Conservation (phyloP, 2,888 invertebrate genomes). For the Cheilosia impressa region DNA sequence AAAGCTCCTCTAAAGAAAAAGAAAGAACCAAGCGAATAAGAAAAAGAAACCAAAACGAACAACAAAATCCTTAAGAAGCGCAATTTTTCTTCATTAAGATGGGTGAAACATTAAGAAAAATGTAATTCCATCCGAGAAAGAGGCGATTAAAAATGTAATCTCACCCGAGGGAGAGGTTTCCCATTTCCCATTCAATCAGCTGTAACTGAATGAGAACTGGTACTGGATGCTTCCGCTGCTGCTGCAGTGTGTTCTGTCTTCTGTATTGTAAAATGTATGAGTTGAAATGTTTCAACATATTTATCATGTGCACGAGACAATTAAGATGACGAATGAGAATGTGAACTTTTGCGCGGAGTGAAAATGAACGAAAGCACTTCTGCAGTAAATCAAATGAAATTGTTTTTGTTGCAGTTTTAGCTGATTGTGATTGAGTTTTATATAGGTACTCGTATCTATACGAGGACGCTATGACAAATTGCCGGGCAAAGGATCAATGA, state of each 20-base stretch:
- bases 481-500: too few relatives aligned
- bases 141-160: constrained; percentile 71
- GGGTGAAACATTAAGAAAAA: constrained; percentile 69
- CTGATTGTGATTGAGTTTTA: too few relatives aligned
- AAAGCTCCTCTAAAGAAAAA: constrained; percentile 13
- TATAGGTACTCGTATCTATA: too few relatives aligned
- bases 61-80: constrained; percentile 59
- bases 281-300: constrained; percentile 36
- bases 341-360: constrained; percentile 13
- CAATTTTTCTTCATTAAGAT: constrained; percentile 71
- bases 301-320: constrained; percentile 48
- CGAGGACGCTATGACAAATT: too few relatives aligned
- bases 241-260: too few relatives aligned
- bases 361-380: neutral
- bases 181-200: constrained; percentile 42
- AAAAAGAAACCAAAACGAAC: constrained; percentile 27
- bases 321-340: constrained; percentile 39
- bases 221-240: neutral
- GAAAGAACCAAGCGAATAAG: neutral
- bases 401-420: neutral
- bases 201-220: constrained; percentile 20
- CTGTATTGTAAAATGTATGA: neutral
- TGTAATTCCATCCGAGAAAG: constrained; percentile 67
- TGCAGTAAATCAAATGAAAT: constrained; percentile 8
- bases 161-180: constrained; percentile 47